Evolutionary conservation across 2,797 vertebrate genomes (phyloP), one percentile per base, ranked within the genome.

Genomic region (Sebastes hubbsi): DNA sequence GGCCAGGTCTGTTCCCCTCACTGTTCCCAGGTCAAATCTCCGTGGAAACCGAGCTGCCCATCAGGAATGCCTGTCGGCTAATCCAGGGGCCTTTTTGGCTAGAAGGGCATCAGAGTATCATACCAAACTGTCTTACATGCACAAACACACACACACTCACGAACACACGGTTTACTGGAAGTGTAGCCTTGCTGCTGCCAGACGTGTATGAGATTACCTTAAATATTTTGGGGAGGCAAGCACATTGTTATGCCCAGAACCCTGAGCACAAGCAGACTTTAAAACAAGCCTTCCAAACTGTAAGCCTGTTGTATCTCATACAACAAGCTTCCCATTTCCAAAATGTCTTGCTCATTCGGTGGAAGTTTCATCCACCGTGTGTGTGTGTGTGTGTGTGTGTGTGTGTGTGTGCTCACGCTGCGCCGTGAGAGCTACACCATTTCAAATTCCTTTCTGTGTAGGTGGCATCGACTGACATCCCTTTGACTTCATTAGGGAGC

Each of bases 401-500:
- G 42, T 76, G 74, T 75, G 79, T 88, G 79, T 79, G 86, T 49
- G 81, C 49, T 84, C 82, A 78, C 14, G 75, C 80, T 77, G 84
- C 75, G 70, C 81, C 69, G 76, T 46, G 84, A 87, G 83, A 89
- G 86, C 87, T 83, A 85, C 79, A 78, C 83, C 91, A 93, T 92
- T 90, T 91, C 83, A 95, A 93, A 95, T 95, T 94, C 92, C 88
- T 91, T 82, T 91, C 92, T 92, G 92, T 92, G 93, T 94, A 95
- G 89, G 91, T 95, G 94, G 91, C 93, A 94, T 91, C 92, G 87
- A 93, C 90, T 91, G 93, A 92, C 93, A 94, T 94, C 92, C 89
- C 91, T 93, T 95, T 94, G 91, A 94, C 95, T 96, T 95, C 89
- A 94, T 96, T 95, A 95, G 89, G 89, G 90, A 95, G 91, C 92